Evolutionary conservation across 1,140 invertebrate genomes (phyloP).

Genomic region (Vanessa atalanta): DNA sequence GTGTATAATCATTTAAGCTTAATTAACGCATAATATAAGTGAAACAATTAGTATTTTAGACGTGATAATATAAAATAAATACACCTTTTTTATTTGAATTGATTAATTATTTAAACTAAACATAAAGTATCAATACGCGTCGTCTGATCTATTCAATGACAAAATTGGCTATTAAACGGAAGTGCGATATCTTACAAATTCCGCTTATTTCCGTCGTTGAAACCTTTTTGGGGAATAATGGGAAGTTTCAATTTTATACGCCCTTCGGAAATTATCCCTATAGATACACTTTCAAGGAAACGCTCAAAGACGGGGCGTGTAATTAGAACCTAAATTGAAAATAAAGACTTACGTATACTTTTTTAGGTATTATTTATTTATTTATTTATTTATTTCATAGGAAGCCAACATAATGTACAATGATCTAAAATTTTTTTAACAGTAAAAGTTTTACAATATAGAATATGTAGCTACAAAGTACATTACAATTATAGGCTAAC

Average conservation of each 20-base stretch:
- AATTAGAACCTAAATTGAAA: constrained; percentile 35
- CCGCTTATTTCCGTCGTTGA: constrained; percentile 70
- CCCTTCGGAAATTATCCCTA: constrained; percentile 56
- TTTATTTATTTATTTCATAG: no score
- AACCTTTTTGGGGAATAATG: constrained; percentile 57
- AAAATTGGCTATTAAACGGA: constrained; percentile 67
- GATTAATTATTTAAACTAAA: neutral
- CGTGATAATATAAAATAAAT: no score
- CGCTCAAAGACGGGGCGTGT: constrained; percentile 8
- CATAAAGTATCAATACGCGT: constrained; percentile 50
- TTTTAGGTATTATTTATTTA: no score
- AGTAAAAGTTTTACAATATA: no score
- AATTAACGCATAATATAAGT: no score
- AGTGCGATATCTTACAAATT: constrained; percentile 76
- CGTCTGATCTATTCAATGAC: constrained; percentile 39
- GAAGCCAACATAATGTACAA: no score
- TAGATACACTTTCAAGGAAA: constrained; percentile 39
- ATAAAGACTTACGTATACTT: neutral
- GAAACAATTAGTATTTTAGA: no score
- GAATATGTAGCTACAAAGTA: no score
- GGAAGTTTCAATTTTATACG: constrained; percentile 62
- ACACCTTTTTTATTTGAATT: no score
- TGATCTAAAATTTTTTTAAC: no score
- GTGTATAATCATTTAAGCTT: no score
- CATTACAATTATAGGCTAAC: no score